A percentile compares a stretch with the other conserved stretches of the same genome.
phyloP scores from a whole-genome alignment of 1,140 invertebrate species.

The Megalonaias nervosa region DNA sequence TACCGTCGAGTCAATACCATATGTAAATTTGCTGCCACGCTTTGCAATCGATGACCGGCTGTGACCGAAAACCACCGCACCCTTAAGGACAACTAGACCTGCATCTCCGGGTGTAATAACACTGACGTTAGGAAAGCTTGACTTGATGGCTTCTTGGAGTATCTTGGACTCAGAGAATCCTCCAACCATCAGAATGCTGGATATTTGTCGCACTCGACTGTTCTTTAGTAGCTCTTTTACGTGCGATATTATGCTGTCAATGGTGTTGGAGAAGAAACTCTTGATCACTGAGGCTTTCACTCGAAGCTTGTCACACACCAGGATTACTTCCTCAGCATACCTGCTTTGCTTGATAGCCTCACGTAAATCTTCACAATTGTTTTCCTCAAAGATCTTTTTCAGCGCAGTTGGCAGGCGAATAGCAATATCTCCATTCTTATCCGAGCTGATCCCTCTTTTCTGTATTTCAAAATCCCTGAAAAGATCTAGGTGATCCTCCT shows the following conservation, averaged over 20 bases:
- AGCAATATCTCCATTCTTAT: not conserved
- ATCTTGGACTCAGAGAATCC: slow-evolving; percentile 36
- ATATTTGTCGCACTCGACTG: slow-evolving; percentile 3
- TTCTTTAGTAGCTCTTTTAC: too few species aligned
- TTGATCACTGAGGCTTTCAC: too few species aligned
- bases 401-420: not conserved
- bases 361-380: not conserved
- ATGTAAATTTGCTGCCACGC: slow-evolving; percentile 31
- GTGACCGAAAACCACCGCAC: slow-evolving; percentile 36
- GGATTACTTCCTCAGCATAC: too few species aligned
- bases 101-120: slow-evolving; percentile 29
- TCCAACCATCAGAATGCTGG: slow-evolving; percentile 36
- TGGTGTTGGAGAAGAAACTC: too few species aligned
- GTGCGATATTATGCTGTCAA: too few species aligned
- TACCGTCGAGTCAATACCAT: slow-evolving; percentile 17
- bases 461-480: not conserved
- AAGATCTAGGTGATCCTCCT: not conserved
- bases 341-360: too few species aligned
- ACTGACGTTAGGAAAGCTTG: slow-evolving; percentile 6
- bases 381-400: not conserved
- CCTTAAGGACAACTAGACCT: slow-evolving; percentile 31
- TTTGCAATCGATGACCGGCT: slow-evolving; percentile 9
- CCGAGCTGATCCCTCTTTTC: not conserved
- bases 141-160: slow-evolving; percentile 13
- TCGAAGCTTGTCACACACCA: too few species aligned